Conservation (phyloP, 2,113 vertebrate genomes). For the Callochromis pleurospilus region DNA sequence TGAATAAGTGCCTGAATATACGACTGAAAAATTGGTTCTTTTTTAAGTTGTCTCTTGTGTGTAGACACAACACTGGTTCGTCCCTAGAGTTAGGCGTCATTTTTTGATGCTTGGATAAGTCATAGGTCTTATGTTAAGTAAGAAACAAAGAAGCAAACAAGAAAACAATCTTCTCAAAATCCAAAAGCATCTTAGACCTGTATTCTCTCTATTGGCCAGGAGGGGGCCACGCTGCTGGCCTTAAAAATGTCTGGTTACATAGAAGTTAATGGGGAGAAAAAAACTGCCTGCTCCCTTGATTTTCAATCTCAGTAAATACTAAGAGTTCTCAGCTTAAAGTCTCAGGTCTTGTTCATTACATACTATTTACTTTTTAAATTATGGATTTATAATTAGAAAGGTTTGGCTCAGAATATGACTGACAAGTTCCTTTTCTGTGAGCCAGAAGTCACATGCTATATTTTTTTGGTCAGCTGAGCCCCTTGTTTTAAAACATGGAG, state of each 20-base stretch:
- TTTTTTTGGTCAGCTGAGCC: background rate
- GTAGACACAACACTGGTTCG: background rate
- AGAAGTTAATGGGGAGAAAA: background rate
- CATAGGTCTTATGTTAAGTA: background rate
- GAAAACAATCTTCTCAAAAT: background rate
- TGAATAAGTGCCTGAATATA: background rate
- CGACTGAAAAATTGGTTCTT: background rate
- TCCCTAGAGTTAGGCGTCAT: background rate
- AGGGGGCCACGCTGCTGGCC: background rate
- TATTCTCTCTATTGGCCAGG: background rate
- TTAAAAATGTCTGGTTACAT: background rate
- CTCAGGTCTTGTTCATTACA: background rate
- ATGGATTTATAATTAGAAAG: background rate
- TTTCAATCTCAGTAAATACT: background rate
- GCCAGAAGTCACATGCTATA: background rate
- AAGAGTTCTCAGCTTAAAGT: background rate
- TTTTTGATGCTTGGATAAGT: background rate
- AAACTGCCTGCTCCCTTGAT: background rate
- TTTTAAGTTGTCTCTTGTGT: background rate
- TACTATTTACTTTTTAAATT: background rate
- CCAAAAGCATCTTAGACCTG: background rate
- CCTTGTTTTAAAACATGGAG: background rate
- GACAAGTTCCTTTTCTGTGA: background rate
- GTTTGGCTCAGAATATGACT: background rate
- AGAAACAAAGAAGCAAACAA: background rate